Conservation (phyloP, 1,140 invertebrate genomes). For the Hylaeus volcanicus region DNA sequence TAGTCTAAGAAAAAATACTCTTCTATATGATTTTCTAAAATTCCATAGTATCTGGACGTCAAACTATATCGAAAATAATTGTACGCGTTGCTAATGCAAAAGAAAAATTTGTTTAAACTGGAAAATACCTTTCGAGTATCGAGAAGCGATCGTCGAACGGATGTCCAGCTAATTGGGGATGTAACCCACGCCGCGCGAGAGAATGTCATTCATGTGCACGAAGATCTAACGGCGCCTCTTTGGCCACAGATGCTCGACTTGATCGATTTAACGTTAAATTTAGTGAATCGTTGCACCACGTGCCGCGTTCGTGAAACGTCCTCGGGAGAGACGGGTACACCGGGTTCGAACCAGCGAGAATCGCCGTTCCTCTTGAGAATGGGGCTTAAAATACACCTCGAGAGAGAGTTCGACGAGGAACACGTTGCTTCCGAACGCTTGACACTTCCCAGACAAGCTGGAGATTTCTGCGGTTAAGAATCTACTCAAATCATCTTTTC, state of each 20-base stretch:
- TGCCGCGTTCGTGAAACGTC: constrained; percentile 60
- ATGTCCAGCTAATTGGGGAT: no score
- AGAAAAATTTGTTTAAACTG: no score
- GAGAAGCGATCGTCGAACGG: no score
- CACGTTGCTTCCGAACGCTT: constrained; percentile 43
- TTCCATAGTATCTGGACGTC: no score
- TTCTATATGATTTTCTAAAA: no score
- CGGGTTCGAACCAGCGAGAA: constrained; percentile 21
- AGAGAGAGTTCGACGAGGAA: constrained; percentile 34
- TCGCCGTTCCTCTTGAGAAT: constrained; percentile 52
- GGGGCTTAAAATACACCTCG: constrained; percentile 66
- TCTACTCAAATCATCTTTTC: not conserved
- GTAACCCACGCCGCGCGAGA: not conserved
- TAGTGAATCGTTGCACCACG: constrained; percentile 58
- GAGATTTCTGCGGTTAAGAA: constrained; percentile 3
- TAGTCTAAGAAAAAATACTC: no score
- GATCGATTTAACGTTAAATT: constrained; percentile 69
- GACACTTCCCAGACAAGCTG: constrained; percentile 43
- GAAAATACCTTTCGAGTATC: no score
- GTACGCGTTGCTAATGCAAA: no score
- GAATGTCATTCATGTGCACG: constrained; percentile 12
- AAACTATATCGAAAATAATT: no score
- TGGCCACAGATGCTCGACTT: constrained; percentile 11
- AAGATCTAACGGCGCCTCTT: not conserved
- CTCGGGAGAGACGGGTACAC: constrained; percentile 31